Percentiles rank a stretch among this genome's conserved stretches.
These are phyloP conservation scores for Lutraria lutraria DNA, from an alignment of 2,888 invertebrate genomes.

Conservation along the genomic window DNA sequence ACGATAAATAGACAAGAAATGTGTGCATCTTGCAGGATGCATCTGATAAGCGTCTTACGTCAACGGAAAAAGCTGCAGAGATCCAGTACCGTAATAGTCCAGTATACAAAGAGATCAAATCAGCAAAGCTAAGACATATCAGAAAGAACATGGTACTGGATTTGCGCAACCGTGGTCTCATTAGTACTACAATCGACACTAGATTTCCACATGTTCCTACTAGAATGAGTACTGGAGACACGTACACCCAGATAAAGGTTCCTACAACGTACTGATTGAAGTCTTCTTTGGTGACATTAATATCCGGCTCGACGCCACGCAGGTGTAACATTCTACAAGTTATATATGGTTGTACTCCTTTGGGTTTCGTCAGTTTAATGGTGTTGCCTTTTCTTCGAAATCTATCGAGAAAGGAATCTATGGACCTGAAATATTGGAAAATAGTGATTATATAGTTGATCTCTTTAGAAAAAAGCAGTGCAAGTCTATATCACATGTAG, in stretches of 20 bases:
- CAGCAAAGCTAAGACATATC: conserved; percentile 70
- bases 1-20: conserved; percentile 80
- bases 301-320: not conserved
- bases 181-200: conserved; percentile 71
- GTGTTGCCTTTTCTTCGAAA: not conserved
- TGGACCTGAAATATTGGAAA: not conserved
- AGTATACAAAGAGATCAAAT: conserved; percentile 71
- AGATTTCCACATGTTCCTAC: conserved; percentile 73
- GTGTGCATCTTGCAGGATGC: conserved; percentile 81
- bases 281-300: conserved; percentile 22
- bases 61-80: conserved; percentile 62
- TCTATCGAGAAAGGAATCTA: not conserved
- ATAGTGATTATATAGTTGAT: not conserved
- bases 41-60: conserved; percentile 73
- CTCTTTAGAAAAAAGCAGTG: not conserved
- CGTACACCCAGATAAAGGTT: conserved; percentile 67
- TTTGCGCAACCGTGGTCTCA: conserved; percentile 61
- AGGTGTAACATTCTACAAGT: not conserved
- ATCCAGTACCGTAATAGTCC: conserved; percentile 77
- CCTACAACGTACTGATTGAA: conserved; percentile 51
- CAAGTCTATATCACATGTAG: too few species aligned
- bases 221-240: conserved; percentile 67
- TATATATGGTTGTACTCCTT: not conserved
- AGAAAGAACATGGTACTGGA: conserved; percentile 76
- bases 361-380: not conserved